Evolutionary conservation across 2,113 vertebrate species (phyloP).

Genomic region (Leptodactylus fuscus): DNA sequence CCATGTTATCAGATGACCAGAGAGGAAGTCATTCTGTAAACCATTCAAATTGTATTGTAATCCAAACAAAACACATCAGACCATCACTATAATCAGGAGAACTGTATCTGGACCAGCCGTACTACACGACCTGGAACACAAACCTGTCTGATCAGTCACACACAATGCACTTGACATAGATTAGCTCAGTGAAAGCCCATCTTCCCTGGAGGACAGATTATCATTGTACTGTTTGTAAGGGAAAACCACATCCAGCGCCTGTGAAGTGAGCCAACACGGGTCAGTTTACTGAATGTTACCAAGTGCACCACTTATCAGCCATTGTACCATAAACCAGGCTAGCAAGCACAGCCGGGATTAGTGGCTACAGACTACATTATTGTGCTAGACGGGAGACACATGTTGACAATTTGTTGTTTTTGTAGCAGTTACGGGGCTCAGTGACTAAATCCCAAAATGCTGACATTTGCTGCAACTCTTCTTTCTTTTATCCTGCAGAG

Average conservation of each 20-base stretch:
- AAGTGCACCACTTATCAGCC: neutral
- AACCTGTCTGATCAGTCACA: neutral
- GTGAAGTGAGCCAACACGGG: neutral
- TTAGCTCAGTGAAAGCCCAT: neutral
- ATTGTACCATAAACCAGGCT: neutral
- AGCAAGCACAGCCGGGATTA: neutral
- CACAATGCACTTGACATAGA: constrained; percentile 26
- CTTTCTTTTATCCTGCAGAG: neutral
- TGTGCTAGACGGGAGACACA: neutral
- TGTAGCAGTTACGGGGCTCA: neutral
- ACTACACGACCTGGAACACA: neutral
- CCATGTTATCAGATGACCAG: neutral
- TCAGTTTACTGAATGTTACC: neutral
- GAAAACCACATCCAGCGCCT: neutral
- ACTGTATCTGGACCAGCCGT: neutral
- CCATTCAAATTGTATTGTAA: neutral
- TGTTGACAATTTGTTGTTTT: neutral
- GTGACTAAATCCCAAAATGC: neutral
- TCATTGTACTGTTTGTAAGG: neutral
- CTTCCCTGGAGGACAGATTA: neutral
- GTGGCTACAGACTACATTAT: neutral
- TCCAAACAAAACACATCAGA: neutral
- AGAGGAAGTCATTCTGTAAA: neutral
- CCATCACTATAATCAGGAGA: constrained; percentile 2
- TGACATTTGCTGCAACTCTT: neutral